Percentiles rank a stretch among this genome's conserved stretches.
These are phyloP conservation scores for Drosophila persimilis DNA, from an alignment of 1,140 invertebrate genomes.

Conservation along the genomic window DNA sequence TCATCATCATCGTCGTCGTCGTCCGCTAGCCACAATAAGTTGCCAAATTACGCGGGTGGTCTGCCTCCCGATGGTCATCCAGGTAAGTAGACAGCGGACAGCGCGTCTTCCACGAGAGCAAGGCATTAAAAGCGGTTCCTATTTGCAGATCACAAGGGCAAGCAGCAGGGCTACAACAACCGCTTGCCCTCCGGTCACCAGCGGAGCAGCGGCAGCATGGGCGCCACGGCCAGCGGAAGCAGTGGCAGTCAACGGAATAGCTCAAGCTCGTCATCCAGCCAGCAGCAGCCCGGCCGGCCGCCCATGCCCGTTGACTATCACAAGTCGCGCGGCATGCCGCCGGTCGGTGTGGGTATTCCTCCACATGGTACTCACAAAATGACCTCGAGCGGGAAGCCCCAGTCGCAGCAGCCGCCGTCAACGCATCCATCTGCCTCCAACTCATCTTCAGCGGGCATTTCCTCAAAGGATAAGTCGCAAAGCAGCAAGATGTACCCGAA, in stretches of 20 bases:
- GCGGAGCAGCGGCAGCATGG: conserved; percentile 34
- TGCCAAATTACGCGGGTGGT: conserved; percentile 68
- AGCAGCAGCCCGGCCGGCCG: conserved; percentile 45
- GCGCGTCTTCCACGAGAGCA: too few relatives aligned
- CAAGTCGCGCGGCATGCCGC: conserved; percentile 64
- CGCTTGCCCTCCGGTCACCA: conserved; percentile 66
- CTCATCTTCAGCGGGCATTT: conserved; percentile 39
- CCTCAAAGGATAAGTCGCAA: conserved; percentile 63
- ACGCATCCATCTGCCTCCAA: conserved; percentile 46
- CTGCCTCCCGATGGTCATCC: conserved; percentile 62
- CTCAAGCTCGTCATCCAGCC: conserved; percentile 41
- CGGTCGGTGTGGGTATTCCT: conserved; percentile 51
- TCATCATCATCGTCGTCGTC: conserved; percentile 65
- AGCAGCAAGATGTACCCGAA: conserved; percentile 71
- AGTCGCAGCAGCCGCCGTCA: conserved; percentile 32
- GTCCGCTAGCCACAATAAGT: conserved; percentile 74
- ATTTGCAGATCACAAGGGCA: conserved; percentile 73
- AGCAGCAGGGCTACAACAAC: conserved; percentile 66
- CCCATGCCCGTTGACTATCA: conserved; percentile 68
- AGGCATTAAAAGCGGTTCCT: background rate
- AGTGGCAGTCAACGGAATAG: conserved; percentile 29
- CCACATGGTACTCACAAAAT: conserved; percentile 64
- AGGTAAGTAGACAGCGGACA: conserved; percentile 47
- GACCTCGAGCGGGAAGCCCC: conserved; percentile 55
- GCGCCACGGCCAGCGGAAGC: conserved; percentile 37